Evolutionary conservation across 2,888 invertebrate genomes (phyloP).

Genomic region (Bellardia bayeri): DNA sequence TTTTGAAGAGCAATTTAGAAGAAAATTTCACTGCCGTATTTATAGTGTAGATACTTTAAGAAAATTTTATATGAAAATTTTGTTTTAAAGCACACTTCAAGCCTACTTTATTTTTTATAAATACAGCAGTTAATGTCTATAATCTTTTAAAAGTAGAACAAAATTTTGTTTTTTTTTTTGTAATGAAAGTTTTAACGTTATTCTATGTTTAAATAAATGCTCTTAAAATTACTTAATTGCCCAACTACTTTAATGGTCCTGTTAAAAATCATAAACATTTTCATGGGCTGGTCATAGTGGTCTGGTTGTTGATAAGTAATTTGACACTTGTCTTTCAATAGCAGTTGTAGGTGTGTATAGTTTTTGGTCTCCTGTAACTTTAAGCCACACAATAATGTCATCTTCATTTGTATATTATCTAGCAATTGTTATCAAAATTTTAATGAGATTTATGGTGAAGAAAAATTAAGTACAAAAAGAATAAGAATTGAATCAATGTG

Average conservation of each 20-base stretch:
- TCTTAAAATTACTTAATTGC: not conserved
- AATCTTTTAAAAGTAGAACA: no score
- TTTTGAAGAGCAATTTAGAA: no score
- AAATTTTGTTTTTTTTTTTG: not conserved
- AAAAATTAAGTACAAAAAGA: not conserved
- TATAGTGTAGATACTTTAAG: no score
- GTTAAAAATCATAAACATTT: not conserved
- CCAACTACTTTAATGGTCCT: not conserved
- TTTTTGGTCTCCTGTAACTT: conserved; percentile 17
- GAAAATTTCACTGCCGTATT: no score
- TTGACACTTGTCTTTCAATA: conserved; percentile 55
- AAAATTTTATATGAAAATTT: no score
- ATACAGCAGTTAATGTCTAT: no score
- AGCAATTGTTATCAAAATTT: conserved; percentile 60
- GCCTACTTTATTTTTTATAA: no score
- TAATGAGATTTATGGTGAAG: conserved; percentile 67
- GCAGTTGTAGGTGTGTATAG: not conserved
- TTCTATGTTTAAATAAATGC: conserved; percentile 1
- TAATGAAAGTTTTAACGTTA: conserved; percentile 3
- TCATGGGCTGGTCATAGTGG: conserved; percentile 36
- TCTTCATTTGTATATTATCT: conserved; percentile 34
- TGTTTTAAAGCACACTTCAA: no score
- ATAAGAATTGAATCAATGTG: conserved; percentile 43
- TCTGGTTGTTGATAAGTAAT: conserved; percentile 56
- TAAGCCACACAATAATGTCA: conserved; percentile 49